These are phyloP conservation scores for Mactra quadrangularis DNA, from an alignment of 1,140 invertebrate species.

Conservation along the genomic window DNA sequence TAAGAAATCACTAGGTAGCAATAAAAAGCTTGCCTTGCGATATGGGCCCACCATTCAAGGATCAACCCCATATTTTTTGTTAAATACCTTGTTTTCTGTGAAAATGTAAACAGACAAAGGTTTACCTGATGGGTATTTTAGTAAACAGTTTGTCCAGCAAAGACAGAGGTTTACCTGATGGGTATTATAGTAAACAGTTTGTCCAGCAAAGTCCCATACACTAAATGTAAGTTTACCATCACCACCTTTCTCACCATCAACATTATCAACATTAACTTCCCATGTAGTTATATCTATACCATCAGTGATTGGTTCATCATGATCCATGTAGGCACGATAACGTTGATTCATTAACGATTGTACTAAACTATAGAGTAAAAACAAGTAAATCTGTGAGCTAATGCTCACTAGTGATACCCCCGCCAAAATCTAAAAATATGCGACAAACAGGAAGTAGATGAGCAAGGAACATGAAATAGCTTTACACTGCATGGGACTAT, in stretches of 20 bases:
- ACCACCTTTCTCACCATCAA: constrained; percentile 11
- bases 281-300: constrained; percentile 82
- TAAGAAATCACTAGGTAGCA: no score
- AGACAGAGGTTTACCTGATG: constrained; percentile 83
- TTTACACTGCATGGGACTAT: no score
- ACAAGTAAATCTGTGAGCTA: no score
- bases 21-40: no score
- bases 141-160: constrained; percentile 84
- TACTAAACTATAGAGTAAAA: constrained; percentile 68
- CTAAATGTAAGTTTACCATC: constrained; percentile 73
- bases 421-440: no score
- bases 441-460: no score
- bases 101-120: no score
- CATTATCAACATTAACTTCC: constrained; percentile 66
- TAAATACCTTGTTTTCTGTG: no score
- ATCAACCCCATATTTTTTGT: no score
- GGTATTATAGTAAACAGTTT: constrained; percentile 84
- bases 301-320: constrained; percentile 79
- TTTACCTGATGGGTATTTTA: constrained; percentile 84
- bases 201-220: constrained; percentile 83
- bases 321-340: constrained; percentile 63
- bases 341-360: constrained; percentile 69
- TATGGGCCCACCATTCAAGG: no score
- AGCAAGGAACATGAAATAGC: no score
- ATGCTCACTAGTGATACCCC: no score